Evolutionary conservation across 1,140 invertebrate species (phyloP).

Genomic region (Lucilia cuprina): DNA sequence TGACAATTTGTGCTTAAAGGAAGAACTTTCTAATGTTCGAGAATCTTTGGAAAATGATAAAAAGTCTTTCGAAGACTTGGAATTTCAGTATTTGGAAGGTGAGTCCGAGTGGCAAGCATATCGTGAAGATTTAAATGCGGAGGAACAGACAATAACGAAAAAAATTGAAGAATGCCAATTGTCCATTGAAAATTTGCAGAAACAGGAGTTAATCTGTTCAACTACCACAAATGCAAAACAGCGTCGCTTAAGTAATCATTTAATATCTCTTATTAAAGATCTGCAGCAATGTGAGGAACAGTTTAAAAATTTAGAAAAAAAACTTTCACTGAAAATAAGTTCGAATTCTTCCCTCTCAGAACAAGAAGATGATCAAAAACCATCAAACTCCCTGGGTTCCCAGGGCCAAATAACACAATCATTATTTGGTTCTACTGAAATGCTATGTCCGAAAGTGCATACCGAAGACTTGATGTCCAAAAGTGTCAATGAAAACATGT

Average conservation of each 20-base stretch:
- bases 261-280: conserved; percentile 34
- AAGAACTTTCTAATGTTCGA: conserved; percentile 68
- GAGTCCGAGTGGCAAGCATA: conserved; percentile 81
- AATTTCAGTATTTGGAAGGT: conserved; percentile 92
- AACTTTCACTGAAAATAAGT: neutral
- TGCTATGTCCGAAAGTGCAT: conserved; percentile 52
- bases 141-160: conserved; percentile 71
- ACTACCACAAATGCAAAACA: conserved; percentile 68
- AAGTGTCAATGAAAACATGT: conserved; percentile 69
- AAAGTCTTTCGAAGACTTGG: conserved; percentile 89
- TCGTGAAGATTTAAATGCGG: conserved; percentile 82
- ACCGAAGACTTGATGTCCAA: conserved; percentile 67
- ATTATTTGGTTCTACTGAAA: conserved; percentile 58
- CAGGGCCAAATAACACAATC: conserved; percentile 57
- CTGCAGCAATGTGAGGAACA: conserved; percentile 38
- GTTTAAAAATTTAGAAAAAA: conserved; percentile 20
- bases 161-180: conserved; percentile 69
- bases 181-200: conserved; percentile 72
- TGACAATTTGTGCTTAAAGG: conserved; percentile 66
- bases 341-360: neutral
- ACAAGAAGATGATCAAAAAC: neutral
- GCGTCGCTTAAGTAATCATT: conserved; percentile 62
- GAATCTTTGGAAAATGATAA: conserved; percentile 75
- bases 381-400: neutral
- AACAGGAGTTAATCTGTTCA: conserved; percentile 64